Evolutionary conservation across 37 sponge, comb jelly and placozoan species (phyloP), one percentile per base, ranked within the genome.

Genomic region (Beroe forskalii): DNA sequence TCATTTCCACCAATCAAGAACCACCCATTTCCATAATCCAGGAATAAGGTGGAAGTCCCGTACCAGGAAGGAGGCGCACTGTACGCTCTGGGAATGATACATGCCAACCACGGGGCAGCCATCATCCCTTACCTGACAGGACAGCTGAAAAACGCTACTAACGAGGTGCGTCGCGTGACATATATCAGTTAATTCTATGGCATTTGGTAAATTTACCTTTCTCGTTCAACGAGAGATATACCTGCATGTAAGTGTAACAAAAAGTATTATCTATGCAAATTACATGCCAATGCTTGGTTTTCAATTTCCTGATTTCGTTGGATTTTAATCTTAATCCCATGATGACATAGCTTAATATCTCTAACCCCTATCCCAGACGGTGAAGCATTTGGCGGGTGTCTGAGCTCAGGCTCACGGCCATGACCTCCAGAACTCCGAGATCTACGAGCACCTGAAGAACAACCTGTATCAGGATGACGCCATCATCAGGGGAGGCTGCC

Each of bases 61-160:
- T 96, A 96, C 62, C 92, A 93, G 31, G 96, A 95, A 43, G 99
- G 99, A n/a, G 99, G 99, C 1, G 96, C 94, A 0, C 94, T 98
- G 35, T 98, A 94, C 93, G 99, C 99, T 28, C 91, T 98, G 39
- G 98, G 98, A 94, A 91, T 98, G 38, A 96, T 98, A 39, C 96
- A 98, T 90, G 96, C 96, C 24, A 98, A 98, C 61, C 99, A 98
- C 91, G 99, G 99, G 17, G 89, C 76, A 67, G 72, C 60, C 14
- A 93, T 98, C 22, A 94, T 94, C 62, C 95, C 94, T 76, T 98
- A 98, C 44, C 90, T 98, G 17, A 41, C 92, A 27, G 91, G 96
- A 61, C 95, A 98, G 92, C 94, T 95, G 4, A 75, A 92, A 25
- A 62, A 61, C 67, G 92, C 94, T 35, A 91, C 91, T 22, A 95